Base-by-base conservation (phyloP, 2,888 invertebrate species). In the Catocala sponsa region DNA sequence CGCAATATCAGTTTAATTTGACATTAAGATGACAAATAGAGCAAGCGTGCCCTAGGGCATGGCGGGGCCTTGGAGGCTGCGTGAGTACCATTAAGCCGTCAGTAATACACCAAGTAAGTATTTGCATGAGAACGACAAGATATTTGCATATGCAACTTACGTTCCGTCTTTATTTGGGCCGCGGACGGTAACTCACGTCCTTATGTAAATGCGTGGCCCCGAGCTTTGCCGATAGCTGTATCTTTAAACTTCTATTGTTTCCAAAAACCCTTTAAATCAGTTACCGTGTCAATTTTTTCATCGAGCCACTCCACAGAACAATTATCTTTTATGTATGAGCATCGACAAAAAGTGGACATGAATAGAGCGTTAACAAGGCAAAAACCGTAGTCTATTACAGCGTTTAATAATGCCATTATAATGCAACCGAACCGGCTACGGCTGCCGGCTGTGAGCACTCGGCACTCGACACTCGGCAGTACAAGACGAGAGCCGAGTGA, bases 111-210 rank as follows among this genome's bases (percentile, higher is more conserved):
- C 87, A 88, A 88, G 85, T 83, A 80, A 79, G 85, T 91, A 91
- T 93, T 92, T 91, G 91, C 91, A 92, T 91, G 89, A 88, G 88
- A 91, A 91, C 89, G 89, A 88, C 85, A 81, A 83, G 83, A 76
- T 87, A 94, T 94, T 94, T 92, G 91, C 93, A 93, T 94, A 94
- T 94, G 92, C 87, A 92, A 94, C 93, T 94, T 84, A 86, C 87
- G 88, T 88, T 90, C 87, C 87, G 88, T 88, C 91, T 91, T 91
- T 91, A 91, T 91, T 92, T 89, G 89, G 90, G 86, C 86, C 87
- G 88, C 85, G 88, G 88, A 89, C 87, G 88, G 87, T 87, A 88
- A 88, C 84, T 87, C 74, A 78, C 79, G 86, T 88, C 86, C 86
- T 91, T 89, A 90, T 90, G 91, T 83, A 86, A 91, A 91, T 90